Evolutionary conservation across 2,797 vertebrate species (phyloP), one percentile per base, ranked within the genome.

Genomic region (Enteromius unitaeniatus): DNA sequence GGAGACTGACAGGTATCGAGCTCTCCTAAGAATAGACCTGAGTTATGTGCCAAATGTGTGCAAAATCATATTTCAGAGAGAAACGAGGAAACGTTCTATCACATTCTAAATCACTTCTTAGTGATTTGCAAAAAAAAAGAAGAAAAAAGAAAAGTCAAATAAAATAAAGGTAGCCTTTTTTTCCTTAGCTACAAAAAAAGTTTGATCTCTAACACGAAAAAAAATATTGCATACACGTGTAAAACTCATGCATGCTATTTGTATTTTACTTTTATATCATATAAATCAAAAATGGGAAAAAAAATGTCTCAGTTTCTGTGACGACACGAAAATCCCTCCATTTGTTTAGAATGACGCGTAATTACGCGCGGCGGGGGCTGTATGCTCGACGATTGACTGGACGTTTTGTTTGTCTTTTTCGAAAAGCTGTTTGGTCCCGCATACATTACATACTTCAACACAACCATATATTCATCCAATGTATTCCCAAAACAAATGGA

Each of bases 1-100:
- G 49, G 62, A 37, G 84, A 86, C 89, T 91, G 90, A 89, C 93
- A 94, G 93, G 91, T 94, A 93, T 81, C 53, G 58, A 81, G 80
- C 19, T 58, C 78, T 69, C 68, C 47, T 67, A 51, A 76, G 83
- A 53, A 67, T 45, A 75, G 74, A 28, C 10, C n/a, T 14, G 15
- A 21, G n/a, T 76, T n/a, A 72, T 84, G 13, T 49, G 80, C 72
- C 86, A 84, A 83, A 58, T 23, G 68, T 85, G 58, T 83, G 86
- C 62, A 81, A 87, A 85, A 87, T 81, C 86, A 42, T 4, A 85
- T 83, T 85, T 81, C 47, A 72, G 72, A 51, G n/a, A 58, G 62
- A 70, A 37, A 69, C 28, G 17, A 73, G 47, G 62, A 79, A 6
- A 79, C 34, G 55, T 60, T 76, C n/a, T 40, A 42, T 58, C 53